phyloP scores from a whole-genome alignment of 2,888 invertebrate species.

The Himalopsyche japonica region DNA sequence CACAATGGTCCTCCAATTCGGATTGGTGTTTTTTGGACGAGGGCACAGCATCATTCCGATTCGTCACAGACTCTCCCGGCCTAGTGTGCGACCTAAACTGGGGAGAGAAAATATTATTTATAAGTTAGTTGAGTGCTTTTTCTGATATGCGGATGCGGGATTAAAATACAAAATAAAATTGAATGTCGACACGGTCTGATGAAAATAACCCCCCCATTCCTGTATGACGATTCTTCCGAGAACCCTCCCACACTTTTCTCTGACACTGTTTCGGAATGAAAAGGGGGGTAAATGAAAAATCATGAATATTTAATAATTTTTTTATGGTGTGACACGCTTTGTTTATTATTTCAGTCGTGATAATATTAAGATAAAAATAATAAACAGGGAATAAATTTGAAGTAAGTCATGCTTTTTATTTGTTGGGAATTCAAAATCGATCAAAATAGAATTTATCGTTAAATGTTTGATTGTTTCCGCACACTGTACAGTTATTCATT shows the following conservation, averaged over 20 bases:
- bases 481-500: too few species aligned
- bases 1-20: neutral
- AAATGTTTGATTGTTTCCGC: too few species aligned
- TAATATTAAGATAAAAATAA: constrained; percentile 26
- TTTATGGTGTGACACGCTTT: constrained; percentile 29
- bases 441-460: too few species aligned
- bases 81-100: neutral
- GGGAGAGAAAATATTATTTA: constrained; percentile 57
- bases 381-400: constrained; percentile 17
- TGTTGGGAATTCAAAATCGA: neutral
- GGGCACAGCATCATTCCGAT: constrained; percentile 9
- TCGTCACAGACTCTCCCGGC: constrained; percentile 21
- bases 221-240: neutral
- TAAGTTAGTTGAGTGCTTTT: constrained; percentile 63
- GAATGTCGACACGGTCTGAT: constrained; percentile 39
- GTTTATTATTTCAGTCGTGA: constrained; percentile 17
- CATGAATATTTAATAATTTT: constrained; percentile 38
- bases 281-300: constrained; percentile 14
- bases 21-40: constrained; percentile 12
- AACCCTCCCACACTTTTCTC: neutral
- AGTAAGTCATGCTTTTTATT: constrained; percentile 1
- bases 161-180: constrained; percentile 41
- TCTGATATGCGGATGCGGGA: constrained; percentile 40
- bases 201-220: constrained; percentile 12
- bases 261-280: neutral